A percentile compares a stretch with the other conserved stretches of the same genome.
Evolutionary conservation across 2,113 vertebrate genomes (phyloP).

Genomic region (Bufo bufo): DNA sequence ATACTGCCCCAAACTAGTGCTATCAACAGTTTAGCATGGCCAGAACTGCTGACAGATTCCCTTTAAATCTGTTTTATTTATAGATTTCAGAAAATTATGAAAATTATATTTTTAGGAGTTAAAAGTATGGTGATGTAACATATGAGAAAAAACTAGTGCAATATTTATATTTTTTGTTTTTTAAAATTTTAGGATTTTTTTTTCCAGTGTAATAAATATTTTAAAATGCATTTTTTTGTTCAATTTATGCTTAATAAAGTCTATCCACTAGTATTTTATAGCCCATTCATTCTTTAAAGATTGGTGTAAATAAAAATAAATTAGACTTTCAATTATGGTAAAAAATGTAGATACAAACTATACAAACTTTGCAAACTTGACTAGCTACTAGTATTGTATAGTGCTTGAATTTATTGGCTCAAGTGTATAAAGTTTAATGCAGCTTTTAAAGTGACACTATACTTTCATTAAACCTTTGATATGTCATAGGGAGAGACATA

Average conservation of each 20-base stretch:
- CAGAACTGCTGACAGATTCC: too few species aligned
- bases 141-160: constrained; percentile 80
- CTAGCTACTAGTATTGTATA: background rate
- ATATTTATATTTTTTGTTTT: constrained; percentile 79
- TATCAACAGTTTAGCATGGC: too few species aligned
- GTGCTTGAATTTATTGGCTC: background rate
- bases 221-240: constrained; percentile 64
- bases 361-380: background rate
- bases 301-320: background rate
- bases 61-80: constrained; percentile 67
- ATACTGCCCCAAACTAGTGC: too few species aligned
- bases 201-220: constrained; percentile 59
- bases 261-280: constrained; percentile 63
- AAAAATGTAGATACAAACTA: too few species aligned
- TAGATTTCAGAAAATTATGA: constrained; percentile 60
- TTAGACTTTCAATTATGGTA: background rate
- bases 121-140: constrained; percentile 68
- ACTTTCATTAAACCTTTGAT: too few species aligned
- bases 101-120: constrained; percentile 61
- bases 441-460: too few species aligned
- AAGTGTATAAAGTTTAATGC: background rate
- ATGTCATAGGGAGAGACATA: too few species aligned
- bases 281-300: background rate
- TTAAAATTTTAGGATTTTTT: constrained; percentile 59
- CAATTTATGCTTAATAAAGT: constrained; percentile 74